Conservation (phyloP, 2,113 vertebrate genomes). For the Chrysochloris asiatica region DNA sequence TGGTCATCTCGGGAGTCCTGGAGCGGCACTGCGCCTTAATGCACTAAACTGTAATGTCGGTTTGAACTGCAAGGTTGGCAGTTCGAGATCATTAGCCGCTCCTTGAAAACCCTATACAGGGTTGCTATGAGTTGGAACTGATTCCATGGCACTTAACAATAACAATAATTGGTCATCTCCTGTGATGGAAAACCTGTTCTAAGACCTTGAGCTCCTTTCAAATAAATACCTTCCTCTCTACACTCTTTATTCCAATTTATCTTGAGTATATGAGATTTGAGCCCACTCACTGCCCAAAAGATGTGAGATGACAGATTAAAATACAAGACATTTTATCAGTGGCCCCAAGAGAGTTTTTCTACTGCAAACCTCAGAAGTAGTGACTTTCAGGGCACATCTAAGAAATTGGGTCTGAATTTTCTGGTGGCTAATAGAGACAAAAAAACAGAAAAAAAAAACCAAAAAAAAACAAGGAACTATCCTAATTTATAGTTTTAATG, state of each 20-base stretch:
- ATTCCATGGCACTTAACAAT: no score
- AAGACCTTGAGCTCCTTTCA: not conserved
- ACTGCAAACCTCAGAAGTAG: not conserved
- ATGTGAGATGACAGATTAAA: not conserved
- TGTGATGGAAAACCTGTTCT: not conserved
- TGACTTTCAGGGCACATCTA: not conserved
- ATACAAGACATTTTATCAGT: not conserved
- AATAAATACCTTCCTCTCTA: not conserved
- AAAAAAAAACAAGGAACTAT: no score
- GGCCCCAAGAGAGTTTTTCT: not conserved
- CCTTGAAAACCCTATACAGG: no score
- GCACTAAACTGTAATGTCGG: no score
- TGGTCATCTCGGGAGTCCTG: no score
- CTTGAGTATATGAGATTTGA: conserved; percentile 2
- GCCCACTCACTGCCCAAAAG: not conserved
- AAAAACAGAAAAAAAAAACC: not conserved
- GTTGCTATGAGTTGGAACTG: no score
- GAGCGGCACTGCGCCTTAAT: no score
- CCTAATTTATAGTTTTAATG: not conserved
- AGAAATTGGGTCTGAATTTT: not conserved
- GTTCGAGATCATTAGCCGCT: no score
- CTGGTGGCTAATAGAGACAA: not conserved
- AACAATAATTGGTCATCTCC: no score
- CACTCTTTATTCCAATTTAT: conserved; percentile 29
- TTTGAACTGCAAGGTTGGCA: no score